phyloP scores from a whole-genome alignment of 2,888 invertebrate genomes.

The Acleris literana region DNA sequence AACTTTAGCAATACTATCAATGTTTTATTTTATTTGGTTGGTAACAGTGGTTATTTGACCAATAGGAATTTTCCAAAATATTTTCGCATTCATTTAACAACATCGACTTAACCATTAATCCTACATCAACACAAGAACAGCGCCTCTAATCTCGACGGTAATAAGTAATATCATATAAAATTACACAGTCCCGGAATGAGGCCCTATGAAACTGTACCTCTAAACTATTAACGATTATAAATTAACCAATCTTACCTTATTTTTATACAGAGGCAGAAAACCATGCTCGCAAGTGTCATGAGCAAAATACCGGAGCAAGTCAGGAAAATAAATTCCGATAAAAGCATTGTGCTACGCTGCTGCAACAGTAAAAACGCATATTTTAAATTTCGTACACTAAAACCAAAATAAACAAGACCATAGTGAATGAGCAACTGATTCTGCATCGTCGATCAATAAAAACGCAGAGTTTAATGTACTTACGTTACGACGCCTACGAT shows the following conservation, averaged over 20 bases:
- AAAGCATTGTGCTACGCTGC: slow-evolving; percentile 39
- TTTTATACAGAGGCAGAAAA: slow-evolving; percentile 68
- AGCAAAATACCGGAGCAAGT: slow-evolving; percentile 51
- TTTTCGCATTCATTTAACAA: too few relatives aligned
- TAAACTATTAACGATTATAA: neutral
- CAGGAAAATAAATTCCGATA: slow-evolving; percentile 49
- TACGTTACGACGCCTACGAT: too few relatives aligned
- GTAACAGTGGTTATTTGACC: too few relatives aligned
- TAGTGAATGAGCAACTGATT: neutral
- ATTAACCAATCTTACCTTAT: slow-evolving; percentile 53
- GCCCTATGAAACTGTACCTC: too few relatives aligned
- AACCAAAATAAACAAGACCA: neutral
- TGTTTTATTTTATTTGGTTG: too few relatives aligned
- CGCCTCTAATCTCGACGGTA: too few relatives aligned
- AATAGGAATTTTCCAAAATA: too few relatives aligned
- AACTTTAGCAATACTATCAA: too few relatives aligned
- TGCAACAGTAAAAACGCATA: neutral
- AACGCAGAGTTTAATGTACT: neutral
- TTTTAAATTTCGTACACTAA: neutral
- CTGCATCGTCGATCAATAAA: neutral
- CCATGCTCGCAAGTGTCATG: slow-evolving; percentile 56
- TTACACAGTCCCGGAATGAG: too few relatives aligned
- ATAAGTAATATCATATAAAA: too few relatives aligned
- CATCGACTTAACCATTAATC: too few relatives aligned
- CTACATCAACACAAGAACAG: too few relatives aligned